Evolutionary conservation across 2,113 vertebrate genomes (phyloP).

Genomic region (Planiliza haematocheilus): DNA sequence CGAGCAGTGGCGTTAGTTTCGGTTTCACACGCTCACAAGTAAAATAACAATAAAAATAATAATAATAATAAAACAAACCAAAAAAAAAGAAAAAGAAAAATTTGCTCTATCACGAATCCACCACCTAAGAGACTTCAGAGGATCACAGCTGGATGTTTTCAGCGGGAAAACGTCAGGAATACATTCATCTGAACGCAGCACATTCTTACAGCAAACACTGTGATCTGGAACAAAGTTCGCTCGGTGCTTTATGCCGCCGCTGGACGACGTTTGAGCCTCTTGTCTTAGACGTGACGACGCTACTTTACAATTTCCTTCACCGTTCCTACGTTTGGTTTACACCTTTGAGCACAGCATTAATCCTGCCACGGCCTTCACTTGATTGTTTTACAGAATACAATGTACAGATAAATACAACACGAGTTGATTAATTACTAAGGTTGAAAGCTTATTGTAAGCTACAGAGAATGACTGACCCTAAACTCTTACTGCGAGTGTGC

Average conservation of each 20-base stretch:
- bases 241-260: too few species aligned
- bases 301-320: too few species aligned
- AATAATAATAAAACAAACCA: conserved; percentile 26
- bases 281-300: too few species aligned
- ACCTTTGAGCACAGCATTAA: too few species aligned
- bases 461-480: conserved; percentile 5
- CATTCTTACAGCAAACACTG: conserved; percentile 23
- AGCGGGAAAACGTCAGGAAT: background rate
- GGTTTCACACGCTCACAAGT: conserved; percentile 1
- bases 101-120: background rate
- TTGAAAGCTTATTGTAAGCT: background rate
- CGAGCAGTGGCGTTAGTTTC: conserved; percentile 22
- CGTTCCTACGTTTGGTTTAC: too few species aligned
- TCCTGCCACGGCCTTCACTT: background rate
- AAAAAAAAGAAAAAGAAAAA: conserved; percentile 21
- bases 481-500: conserved; percentile 2
- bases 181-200: conserved; percentile 43
- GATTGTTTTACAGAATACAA: conserved; percentile 8
- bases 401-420: background rate
- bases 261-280: too few species aligned
- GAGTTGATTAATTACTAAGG: background rate
- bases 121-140: conserved; percentile 29
- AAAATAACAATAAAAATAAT: too few species aligned
- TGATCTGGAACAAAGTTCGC: too few species aligned
- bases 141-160: background rate